Base-by-base conservation (phyloP, 2,797 vertebrate genomes). In the Alosa sapidissima region DNA sequence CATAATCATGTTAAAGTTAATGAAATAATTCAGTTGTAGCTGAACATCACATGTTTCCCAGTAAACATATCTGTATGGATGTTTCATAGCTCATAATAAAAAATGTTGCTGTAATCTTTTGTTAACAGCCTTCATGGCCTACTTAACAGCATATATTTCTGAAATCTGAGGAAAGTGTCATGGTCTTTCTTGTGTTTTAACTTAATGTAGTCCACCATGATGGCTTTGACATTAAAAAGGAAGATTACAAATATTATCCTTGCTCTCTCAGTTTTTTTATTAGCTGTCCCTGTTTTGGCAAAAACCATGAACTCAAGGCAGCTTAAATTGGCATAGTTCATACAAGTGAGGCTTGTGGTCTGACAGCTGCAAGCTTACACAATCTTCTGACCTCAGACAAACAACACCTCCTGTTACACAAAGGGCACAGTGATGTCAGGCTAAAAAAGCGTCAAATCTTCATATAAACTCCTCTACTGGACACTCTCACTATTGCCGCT, bases 1-100 rank as follows among this genome's bases (percentile, higher is more conserved):
- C 13, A 75, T 21, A 72, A 72, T 84, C 62, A 72, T 84, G 6
- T 68, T 68, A 78, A 33, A 75, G 36, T n/a, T 7, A 72, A 78
- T 78, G 36, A 19, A 75, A 75, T 75, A 78, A 78, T 78, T 78
- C 16, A 47, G 72, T 78, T 78, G 7, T 41, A 45, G 68, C 68
- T 36, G 33, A 36, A 75, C 36, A 78, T 78, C 72, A 78, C 72
- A 78, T 78, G 72, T 47, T 78, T 45, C 41, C 36, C 72, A 78
- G 36, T 47, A 78, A 78, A 78, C 36, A 78, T 78, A 78, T 78
- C 8, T 7, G 41, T 78, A 78, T 78, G 45, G 72, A 78, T 78
- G 41, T 78, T 78, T 78, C 19, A 47, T 45, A 47, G 72, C 5
- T 45, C 41, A 78, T 78, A 16, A 78, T 78, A 41, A 45, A 47